phyloP scores from a whole-genome alignment of 64 coral and sea anemone species.

The Montipora cactus region DNA sequence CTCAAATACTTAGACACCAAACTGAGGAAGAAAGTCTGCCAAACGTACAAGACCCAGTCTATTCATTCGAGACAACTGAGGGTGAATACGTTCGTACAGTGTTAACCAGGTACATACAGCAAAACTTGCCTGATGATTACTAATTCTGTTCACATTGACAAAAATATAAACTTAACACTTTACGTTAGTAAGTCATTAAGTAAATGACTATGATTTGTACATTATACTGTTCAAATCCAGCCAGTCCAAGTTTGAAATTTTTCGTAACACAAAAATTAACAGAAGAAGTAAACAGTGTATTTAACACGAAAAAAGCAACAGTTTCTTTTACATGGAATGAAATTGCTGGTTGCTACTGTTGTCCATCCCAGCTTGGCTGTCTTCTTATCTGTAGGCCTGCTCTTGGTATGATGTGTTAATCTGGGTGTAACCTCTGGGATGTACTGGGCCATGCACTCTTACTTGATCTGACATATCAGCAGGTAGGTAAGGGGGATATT shows the following conservation, averaged over 20 bases:
- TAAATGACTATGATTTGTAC: not conserved
- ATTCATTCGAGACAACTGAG: constrained; percentile 21
- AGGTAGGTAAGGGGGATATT: not conserved
- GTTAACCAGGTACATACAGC: constrained; percentile 44
- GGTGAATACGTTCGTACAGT: constrained; percentile 57
- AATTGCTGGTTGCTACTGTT: constrained; percentile 1
- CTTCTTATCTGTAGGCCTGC: not conserved
- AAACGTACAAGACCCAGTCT: constrained; percentile 56
- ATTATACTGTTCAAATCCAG: not conserved
- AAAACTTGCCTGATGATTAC: constrained; percentile 62
- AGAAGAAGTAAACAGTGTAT: constrained; percentile 28
- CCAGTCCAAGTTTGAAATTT: not conserved
- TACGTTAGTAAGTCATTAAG: not conserved
- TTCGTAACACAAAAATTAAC: not conserved
- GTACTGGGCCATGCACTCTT: not conserved
- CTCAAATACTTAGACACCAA: constrained; percentile 7
- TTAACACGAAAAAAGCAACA: not conserved
- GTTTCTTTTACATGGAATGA: constrained; percentile 12
- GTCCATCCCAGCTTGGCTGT: constrained; percentile 22
- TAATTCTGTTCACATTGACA: constrained; percentile 2
- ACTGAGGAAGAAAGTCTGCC: constrained; percentile 44
- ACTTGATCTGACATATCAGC: not conserved
- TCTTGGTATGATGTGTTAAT: constrained; percentile 36
- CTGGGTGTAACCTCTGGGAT: constrained; percentile 33
- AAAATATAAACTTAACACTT: not conserved